Conservation (phyloP, 2,888 invertebrate species). For the Mellilla xanthometata region DNA sequence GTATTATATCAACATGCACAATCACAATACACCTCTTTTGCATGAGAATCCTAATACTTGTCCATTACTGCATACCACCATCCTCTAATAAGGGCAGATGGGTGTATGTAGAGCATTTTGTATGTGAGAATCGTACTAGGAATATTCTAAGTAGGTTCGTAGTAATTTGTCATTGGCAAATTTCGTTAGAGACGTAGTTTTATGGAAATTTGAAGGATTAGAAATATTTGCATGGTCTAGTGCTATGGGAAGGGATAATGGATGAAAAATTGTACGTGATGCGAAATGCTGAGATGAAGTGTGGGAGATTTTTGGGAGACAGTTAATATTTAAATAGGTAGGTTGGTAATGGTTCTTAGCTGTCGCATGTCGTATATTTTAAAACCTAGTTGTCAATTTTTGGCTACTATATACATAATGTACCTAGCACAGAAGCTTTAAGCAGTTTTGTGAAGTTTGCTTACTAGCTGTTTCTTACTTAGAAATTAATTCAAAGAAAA, state of each 20-base stretch:
- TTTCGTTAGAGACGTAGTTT: slow-evolving; percentile 40
- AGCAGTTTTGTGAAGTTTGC: no score
- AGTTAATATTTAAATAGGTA: background rate
- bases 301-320: background rate
- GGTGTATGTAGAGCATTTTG: slow-evolving; percentile 34
- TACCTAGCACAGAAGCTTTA: no score
- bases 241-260: slow-evolving; percentile 31
- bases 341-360: background rate
- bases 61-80: slow-evolving; percentile 76
- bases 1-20: slow-evolving; percentile 80
- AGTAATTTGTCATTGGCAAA: slow-evolving; percentile 75
- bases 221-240: slow-evolving; percentile 49
- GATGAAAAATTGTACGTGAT: slow-evolving; percentile 30
- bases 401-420: no score
- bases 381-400: no score
- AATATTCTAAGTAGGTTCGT: slow-evolving; percentile 25
- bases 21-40: slow-evolving; percentile 67
- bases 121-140: slow-evolving; percentile 57
- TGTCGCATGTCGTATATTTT: no score
- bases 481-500: no score
- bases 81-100: slow-evolving; percentile 61
- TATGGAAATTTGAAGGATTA: slow-evolving; percentile 56
- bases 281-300: slow-evolving; percentile 13
- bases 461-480: no score
- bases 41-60: slow-evolving; percentile 72